Base-by-base conservation (phyloP, 1,140 invertebrate genomes). In the Zaprionus kolodkinae region DNA sequence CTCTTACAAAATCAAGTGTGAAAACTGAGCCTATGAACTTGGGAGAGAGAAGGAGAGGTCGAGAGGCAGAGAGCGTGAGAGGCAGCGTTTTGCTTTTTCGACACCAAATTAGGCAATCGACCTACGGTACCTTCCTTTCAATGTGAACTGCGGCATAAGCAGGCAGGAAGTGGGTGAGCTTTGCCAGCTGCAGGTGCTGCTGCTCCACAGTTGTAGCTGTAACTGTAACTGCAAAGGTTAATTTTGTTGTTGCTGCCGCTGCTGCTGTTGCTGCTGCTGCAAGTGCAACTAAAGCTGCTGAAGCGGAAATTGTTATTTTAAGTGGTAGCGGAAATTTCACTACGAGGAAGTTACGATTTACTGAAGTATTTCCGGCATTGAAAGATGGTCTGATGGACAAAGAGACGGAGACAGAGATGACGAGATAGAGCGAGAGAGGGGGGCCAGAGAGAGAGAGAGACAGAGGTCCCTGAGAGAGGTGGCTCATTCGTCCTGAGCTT, bases 301-400 rank as follows among this genome's bases (percentile, higher is more conserved):
- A 78, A 63, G 73, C 79, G 84, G 79, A 87, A 87, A 88, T 87
- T 88, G 84, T 87, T 88, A 87, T 88, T 87, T 87, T 87, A 87
- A 87, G 84, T 87, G 84, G 77, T 83, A 68, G 79, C 84, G 84
- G 84, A 87, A 88, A 87, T 87, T 87, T 87, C 73, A 78, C 73
- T 78, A 83, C 69, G 68, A 87, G 84, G 71, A 87, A 82, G 83
- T 78, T 73, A 83, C 86, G 84, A 88, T 88, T 88, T 87, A 87
- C 86, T 87, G 80, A 88, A 87, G 83, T 87, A 88, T 83, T 87
- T 87, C 84, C 84, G 74, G 73, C 70, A 68, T 62, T 64, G 68
- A 61, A 71, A 65, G 68, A 64, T 54, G 83, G 35, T 67, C 15
- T 60, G 60, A 21, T 12, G 56, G 30, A 21, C 36, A 60, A 55